These are phyloP conservation scores for Danio kyathit DNA, from an alignment of 2,797 vertebrate genomes.

Conservation along the genomic window DNA sequence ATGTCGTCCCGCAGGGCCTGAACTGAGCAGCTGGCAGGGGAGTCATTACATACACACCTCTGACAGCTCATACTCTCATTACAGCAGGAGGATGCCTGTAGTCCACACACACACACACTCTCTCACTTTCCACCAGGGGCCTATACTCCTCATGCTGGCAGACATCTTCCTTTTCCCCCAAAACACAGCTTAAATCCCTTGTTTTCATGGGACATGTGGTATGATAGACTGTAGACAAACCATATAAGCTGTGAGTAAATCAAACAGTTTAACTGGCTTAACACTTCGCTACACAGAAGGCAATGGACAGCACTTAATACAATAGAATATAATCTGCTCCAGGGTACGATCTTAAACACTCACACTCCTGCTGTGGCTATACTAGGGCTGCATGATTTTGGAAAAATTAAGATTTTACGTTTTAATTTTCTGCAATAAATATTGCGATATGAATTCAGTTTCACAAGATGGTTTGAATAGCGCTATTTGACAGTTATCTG, in stretches of 20 bases:
- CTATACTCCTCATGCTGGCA: constrained; percentile 19
- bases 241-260: constrained; percentile 23
- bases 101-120: constrained; percentile 22
- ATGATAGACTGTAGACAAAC: constrained; percentile 25
- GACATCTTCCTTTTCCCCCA: constrained; percentile 37
- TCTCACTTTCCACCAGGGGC: constrained; percentile 9
- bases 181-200: constrained; percentile 32
- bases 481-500: no score
- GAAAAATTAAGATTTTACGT: no score
- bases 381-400: no score
- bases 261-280: constrained; percentile 22
- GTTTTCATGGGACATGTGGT: constrained; percentile 17
- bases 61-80: constrained; percentile 84
- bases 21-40: constrained; percentile 78
- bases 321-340: constrained; percentile 21
- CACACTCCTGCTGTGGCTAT: constrained; percentile 16
- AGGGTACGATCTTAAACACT: constrained; percentile 12
- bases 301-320: constrained; percentile 4
- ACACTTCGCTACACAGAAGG: constrained; percentile 23
- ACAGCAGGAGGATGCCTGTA: constrained; percentile 70
- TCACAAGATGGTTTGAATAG: no score
- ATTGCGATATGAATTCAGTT: no score
- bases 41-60: constrained; percentile 78
- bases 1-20: constrained; percentile 76
- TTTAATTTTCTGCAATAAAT: no score